Evolutionary conservation across 2,113 vertebrate species (phyloP).

Genomic region (Caretta caretta): DNA sequence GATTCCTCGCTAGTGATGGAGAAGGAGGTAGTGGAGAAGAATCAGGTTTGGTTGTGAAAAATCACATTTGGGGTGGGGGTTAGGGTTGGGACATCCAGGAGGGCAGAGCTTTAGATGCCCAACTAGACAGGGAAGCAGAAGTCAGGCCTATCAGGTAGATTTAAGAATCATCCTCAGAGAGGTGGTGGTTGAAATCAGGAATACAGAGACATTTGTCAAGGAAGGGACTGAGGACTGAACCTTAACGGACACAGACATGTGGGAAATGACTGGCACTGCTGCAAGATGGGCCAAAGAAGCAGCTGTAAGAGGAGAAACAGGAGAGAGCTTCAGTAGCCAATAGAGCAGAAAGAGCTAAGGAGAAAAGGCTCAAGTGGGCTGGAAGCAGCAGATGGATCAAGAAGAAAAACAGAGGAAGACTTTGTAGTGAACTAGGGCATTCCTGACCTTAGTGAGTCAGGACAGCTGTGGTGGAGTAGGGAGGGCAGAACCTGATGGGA

Average conservation of each 20-base stretch:
- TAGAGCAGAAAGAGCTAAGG: neutral
- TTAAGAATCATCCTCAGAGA: neutral
- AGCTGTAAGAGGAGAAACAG: neutral
- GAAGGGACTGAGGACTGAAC: neutral
- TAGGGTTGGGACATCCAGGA: neutral
- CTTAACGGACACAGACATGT: neutral
- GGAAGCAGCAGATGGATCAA: neutral
- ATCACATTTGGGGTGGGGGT: neutral
- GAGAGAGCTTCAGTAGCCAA: neutral
- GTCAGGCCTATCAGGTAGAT: neutral
- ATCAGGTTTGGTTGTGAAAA: neutral
- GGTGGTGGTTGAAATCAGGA: neutral
- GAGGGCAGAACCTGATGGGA: neutral
- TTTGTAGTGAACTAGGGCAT: neutral
- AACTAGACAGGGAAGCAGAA: neutral
- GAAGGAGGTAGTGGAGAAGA: neutral
- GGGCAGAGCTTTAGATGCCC: neutral
- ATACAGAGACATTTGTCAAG: neutral
- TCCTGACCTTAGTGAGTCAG: neutral
- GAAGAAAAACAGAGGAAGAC: neutral
- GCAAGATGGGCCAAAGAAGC: neutral
- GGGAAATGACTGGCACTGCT: neutral
- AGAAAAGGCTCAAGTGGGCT: neutral
- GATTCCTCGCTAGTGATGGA: neutral
- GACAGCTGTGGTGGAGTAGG: neutral